phyloP scores from a whole-genome alignment of 2,888 invertebrate species.

The Liodrosophila aerea region DNA sequence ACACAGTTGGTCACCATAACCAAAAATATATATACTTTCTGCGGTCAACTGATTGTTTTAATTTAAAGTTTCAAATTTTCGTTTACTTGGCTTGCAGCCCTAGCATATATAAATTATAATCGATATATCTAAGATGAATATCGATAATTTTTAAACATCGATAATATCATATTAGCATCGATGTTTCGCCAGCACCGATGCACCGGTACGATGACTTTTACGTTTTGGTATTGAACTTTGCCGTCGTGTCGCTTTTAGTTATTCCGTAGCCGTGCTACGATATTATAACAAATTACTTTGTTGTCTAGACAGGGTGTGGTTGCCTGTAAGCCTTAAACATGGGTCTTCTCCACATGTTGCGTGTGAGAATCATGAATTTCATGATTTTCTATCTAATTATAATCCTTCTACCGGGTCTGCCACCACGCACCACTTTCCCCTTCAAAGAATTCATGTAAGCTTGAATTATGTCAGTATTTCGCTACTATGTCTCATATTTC shows the following conservation, averaged over 20 bases:
- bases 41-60: no score
- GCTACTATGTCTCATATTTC: not conserved
- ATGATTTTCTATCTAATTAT: conserved; percentile 85
- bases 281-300: conserved; percentile 25
- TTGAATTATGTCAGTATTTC: not conserved
- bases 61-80: no score
- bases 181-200: no score
- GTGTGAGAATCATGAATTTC: conserved; percentile 83
- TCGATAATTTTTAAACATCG: no score
- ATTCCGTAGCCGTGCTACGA: conserved; percentile 18
- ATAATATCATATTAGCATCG: no score
- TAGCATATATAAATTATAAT: no score
- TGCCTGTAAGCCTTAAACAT: conserved; percentile 36
- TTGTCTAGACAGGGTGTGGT: conserved; percentile 6
- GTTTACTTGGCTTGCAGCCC: no score
- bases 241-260: conserved; percentile 69
- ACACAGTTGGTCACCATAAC: no score
- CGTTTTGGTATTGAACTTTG: conserved; percentile 69
- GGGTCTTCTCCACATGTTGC: conserved; percentile 82
- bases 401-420: conserved; percentile 88
- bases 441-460: conserved; percentile 88
- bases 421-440: conserved; percentile 86
- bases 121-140: no score
- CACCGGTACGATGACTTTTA: conserved; percentile 66
- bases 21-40: no score